Evolutionary conservation across 2,888 invertebrate species (phyloP).

Genomic region (Scaeva pyrastri): DNA sequence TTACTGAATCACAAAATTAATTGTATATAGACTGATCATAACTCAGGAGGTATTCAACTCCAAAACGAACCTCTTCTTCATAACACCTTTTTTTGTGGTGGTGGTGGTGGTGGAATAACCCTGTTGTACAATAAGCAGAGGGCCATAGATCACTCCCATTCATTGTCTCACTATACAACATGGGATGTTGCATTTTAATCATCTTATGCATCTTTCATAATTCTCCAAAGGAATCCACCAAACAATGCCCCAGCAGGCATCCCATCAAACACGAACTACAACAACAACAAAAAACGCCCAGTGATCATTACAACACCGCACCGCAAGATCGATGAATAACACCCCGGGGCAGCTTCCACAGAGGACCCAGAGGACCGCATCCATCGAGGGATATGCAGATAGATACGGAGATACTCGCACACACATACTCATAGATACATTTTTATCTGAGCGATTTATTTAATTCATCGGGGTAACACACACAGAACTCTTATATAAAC

Average conservation of each 20-base stretch:
- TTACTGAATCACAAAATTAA: constrained; percentile 31
- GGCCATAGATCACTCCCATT: constrained; percentile 41
- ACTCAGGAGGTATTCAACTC: constrained; percentile 25
- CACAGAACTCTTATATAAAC: background rate
- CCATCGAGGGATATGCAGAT: constrained; percentile 25
- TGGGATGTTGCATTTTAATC: constrained; percentile 47
- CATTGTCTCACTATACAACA: constrained; percentile 12
- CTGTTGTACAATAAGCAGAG: constrained; percentile 16
- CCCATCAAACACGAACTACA: background rate
- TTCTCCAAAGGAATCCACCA: constrained; percentile 18
- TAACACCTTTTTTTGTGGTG: constrained; percentile 8
- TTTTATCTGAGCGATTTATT: constrained; percentile 52
- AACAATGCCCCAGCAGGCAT: constrained; percentile 56
- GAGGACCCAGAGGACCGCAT: constrained; percentile 22
- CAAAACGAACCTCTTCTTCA: background rate
- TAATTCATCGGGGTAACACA: constrained; percentile 41
- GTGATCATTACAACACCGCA: constrained; percentile 58
- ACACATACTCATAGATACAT: constrained; percentile 31
- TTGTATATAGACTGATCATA: constrained; percentile 27
- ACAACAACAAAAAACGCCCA: constrained; percentile 39
- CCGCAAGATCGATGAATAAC: constrained; percentile 70
- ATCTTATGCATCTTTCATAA: constrained; percentile 37
- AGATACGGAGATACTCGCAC: too few species aligned
- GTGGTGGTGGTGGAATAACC: constrained; percentile 13
- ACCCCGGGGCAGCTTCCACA: constrained; percentile 61